These are phyloP conservation scores for Myzus persicae DNA, from an alignment of 1,140 invertebrate genomes.

Conservation along the genomic window DNA sequence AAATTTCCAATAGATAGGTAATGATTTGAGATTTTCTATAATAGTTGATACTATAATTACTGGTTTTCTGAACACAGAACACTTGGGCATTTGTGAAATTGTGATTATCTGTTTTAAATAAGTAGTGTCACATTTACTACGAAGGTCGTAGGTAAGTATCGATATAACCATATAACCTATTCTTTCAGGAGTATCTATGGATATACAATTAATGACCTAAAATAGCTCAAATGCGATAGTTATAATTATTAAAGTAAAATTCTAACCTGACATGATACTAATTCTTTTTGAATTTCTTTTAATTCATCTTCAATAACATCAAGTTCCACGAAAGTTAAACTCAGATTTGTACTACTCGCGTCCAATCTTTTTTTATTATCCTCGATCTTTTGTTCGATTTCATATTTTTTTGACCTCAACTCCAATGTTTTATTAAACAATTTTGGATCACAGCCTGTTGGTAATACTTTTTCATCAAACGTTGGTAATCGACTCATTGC, in stretches of 20 bases:
- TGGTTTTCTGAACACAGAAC: no score
- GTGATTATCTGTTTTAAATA: no score
- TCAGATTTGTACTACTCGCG: background rate
- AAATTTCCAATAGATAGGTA: no score
- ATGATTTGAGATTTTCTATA: no score
- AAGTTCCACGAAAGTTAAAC: background rate
- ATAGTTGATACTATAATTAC: no score
- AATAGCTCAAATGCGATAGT: background rate
- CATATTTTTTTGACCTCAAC: background rate
- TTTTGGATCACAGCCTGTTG: slow-evolving; percentile 32
- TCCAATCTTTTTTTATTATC: background rate
- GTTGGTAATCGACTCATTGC: background rate
- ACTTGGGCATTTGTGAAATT: no score
- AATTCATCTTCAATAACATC: background rate
- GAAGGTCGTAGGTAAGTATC: no score
- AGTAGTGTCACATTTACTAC: background rate
- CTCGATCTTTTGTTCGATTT: slow-evolving; percentile 1
- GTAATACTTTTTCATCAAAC: slow-evolving; percentile 30
- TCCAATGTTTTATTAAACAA: background rate
- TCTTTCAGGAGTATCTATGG: background rate
- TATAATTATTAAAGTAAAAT: background rate
- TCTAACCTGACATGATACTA: background rate
- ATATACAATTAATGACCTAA: background rate
- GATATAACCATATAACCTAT: background rate
- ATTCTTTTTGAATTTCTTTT: background rate